Evolutionary conservation across 2,888 invertebrate species (phyloP), one percentile per base, ranked within the genome.

Genomic region (Scotopteryx bipunctaria): DNA sequence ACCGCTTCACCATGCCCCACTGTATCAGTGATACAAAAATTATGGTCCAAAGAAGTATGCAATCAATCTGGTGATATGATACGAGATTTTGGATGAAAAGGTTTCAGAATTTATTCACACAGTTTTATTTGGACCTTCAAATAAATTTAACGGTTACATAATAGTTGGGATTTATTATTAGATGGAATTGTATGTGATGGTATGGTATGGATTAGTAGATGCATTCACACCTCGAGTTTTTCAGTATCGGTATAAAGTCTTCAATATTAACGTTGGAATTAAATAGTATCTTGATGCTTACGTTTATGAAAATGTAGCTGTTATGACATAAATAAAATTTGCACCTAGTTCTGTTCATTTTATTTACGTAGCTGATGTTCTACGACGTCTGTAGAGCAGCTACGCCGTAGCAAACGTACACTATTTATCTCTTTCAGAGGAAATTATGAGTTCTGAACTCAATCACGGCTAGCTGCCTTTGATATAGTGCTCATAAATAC

Each of bases 1-100:
- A 69, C 64, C 61, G 61, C 66, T 73, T 71, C 57, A 67, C 65
- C 56, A 59, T 52, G 43, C 44, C 14, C 25, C 31, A 40, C 33
- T 29, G 48, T 32, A 57, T 50, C 55, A 49, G 47, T 45, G 50
- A 40, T 15, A 15, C 5, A 38, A 43, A 38, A 55, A 51, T 59
- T 53, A 54, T 55, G 43, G 49, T 44, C 17, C 51, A 42, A 56
- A 52, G 47, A 59, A 58, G 46, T 49, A 29, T 45, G 23, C 5
- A 47, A 54, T 59, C 50, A 52, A 60, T 52, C 38, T 47, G n/a
- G 41, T 9, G 16, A 31, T 16, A 9, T 33, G 9, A 33, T 4
- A 31, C 25, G 2, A 11, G 1, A 11, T 9, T n/a, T n/a, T n/a
- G n/a, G n/a, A n/a, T n/a, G n/a, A n/a, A n/a, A n/a, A n/a, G n/a